phyloP scores from a whole-genome alignment of 2,888 invertebrate species.

The Cephalotes varians region DNA sequence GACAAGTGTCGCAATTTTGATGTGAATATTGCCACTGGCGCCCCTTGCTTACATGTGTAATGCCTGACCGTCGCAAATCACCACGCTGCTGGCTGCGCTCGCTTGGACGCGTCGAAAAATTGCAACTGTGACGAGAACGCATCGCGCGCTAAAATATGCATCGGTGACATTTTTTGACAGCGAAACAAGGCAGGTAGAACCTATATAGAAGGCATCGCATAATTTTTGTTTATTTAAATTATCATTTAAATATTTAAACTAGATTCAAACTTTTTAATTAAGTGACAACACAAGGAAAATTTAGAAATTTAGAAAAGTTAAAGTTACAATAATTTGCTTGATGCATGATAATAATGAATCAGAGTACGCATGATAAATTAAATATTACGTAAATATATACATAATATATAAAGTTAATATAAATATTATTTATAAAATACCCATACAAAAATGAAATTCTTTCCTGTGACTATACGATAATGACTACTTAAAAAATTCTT shows the following conservation, averaged over 20 bases:
- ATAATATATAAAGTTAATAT: not conserved
- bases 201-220: not conserved
- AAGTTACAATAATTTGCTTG: not conserved
- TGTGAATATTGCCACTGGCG: constrained; percentile 45
- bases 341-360: not conserved
- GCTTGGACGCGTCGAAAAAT: constrained; percentile 32
- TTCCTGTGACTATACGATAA: not conserved
- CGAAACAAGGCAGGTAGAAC: not conserved
- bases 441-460: not conserved
- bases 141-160: constrained; percentile 31
- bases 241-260: not conserved
- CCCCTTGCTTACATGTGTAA: constrained; percentile 42
- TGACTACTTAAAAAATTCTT: not conserved
- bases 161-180: constrained; percentile 13
- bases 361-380: too few species aligned
- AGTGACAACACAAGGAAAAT: not conserved
- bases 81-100: not conserved
- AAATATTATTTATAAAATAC: not conserved
- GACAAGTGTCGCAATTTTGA: constrained; percentile 43
- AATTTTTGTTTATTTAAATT: not conserved
- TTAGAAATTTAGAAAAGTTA: not conserved
- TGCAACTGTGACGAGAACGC: constrained; percentile 19
- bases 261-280: not conserved
- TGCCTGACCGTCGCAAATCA: constrained; percentile 36
- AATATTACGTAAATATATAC: not conserved